Evolutionary conservation across 2,888 invertebrate genomes (phyloP), one percentile per base, ranked within the genome.

Genomic region (Lithophane ornitopus): DNA sequence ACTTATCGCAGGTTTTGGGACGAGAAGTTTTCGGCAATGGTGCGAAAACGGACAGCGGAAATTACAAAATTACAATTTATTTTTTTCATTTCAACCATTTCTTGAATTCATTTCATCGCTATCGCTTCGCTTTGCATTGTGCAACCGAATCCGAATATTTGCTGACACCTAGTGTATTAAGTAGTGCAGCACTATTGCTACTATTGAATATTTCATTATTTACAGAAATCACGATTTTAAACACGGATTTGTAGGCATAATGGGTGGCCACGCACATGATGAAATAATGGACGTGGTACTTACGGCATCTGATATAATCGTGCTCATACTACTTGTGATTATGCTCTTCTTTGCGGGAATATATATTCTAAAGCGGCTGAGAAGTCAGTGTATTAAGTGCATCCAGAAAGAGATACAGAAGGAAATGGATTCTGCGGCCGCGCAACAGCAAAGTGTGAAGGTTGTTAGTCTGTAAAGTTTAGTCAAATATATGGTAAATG

Each of bases 191-290:
- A 74, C 71, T 77, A 67, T 74, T 74, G 70, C 16, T 11, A 46
- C 63, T 69, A 58, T 68, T 84, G 46, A 77, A 81, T 75, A 82
- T 83, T 80, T 80, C 69, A 82, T 82, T 81, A 84, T 82, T 70
- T 80, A 82, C 44, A 82, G 58, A 81, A 78, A 77, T 73, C 70
- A 54, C 58, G 14, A 80, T 81, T 81, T 73, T 70, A 79, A 63
- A 65, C 81, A 69, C 84, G 78, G 26, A 76, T 85, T 82, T 52
- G 28, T 66, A 26, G 58, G 7, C 62, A 68, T 70, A 72, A 81
- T 89, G 89, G 82, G 88, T 72, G 90, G 92, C 41, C 93, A 94
- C 81, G 92, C 93, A 28, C 90, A 93, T 74, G 85, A 89, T 52
- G 93, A 94, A 88, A 87, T 92, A 7, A 91, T 92, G 85, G 92